A percentile compares a stretch with the other conserved stretches of the same genome.
phyloP scores from a whole-genome alignment of 23 tunicate species.

The Trididemnum nubilum region DNA sequence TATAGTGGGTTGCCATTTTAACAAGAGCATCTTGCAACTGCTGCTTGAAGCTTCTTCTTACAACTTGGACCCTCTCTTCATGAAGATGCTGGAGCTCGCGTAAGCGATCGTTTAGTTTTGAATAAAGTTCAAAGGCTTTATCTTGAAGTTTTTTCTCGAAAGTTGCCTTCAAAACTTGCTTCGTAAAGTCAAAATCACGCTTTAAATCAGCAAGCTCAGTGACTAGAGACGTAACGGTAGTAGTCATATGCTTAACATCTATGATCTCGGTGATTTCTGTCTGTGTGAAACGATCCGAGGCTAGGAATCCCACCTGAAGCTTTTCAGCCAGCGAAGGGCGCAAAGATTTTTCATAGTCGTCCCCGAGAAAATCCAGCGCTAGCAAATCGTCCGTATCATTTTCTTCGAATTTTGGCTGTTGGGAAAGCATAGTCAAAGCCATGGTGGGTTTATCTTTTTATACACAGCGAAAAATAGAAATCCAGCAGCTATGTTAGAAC shows the following conservation, averaged over 20 bases:
- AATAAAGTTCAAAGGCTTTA: conserved; percentile 63
- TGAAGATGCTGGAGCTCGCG: conserved; percentile 58
- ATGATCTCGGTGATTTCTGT: conserved; percentile 68
- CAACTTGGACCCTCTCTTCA: conserved; percentile 73
- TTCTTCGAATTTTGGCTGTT: conserved; percentile 6
- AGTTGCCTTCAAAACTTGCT: conserved; percentile 71
- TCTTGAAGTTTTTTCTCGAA: conserved; percentile 65
- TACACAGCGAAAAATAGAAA: too few species aligned
- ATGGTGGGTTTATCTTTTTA: conserved; percentile 14
- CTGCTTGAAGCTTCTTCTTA: conserved; percentile 84
- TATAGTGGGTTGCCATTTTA: conserved; percentile 77
- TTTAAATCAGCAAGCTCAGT: conserved; percentile 49
- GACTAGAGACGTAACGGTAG: conserved; percentile 52
- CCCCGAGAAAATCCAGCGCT: conserved; percentile 60
- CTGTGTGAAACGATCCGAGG: conserved; percentile 74
- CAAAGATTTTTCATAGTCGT: conserved; percentile 70
- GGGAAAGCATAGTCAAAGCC: conserved; percentile 50
- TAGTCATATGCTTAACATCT: conserved; percentile 74
- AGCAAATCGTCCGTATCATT: conserved; percentile 44
- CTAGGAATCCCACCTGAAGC: conserved; percentile 73
- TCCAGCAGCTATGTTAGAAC: too few species aligned
- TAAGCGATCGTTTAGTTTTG: conserved; percentile 59
- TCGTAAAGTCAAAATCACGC: conserved; percentile 63
- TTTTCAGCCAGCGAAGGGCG: conserved; percentile 89
- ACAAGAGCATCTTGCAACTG: conserved; percentile 82